A percentile compares a stretch with the other conserved stretches of the same genome.
These are phyloP conservation scores for Austrolebias charrua DNA, from an alignment of 2,797 vertebrate genomes.

Conservation along the genomic window DNA sequence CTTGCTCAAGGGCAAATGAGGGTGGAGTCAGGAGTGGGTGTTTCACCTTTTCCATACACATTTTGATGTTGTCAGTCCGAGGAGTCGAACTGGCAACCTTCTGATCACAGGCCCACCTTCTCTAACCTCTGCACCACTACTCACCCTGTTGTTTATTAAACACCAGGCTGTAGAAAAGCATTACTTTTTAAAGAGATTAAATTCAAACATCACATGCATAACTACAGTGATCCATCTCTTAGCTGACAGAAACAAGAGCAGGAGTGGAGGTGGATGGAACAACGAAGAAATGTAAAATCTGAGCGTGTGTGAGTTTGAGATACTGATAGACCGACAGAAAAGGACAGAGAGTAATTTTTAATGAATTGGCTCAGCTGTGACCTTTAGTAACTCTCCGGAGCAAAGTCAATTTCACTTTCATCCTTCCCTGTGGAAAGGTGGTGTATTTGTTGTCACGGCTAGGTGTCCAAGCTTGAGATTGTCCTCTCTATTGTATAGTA, in stretches of 20 bases:
- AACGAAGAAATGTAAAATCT: conserved; percentile 10
- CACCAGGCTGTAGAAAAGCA: background rate
- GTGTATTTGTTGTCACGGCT: conserved; percentile 36
- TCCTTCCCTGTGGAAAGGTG: conserved; percentile 28
- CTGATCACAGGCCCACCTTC: no score
- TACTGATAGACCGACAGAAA: conserved; percentile 13
- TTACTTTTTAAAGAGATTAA: background rate
- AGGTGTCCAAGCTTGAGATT: conserved; percentile 26
- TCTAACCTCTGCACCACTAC: no score
- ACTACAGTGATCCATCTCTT: conserved; percentile 4
- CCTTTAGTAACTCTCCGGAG: conserved; percentile 59
- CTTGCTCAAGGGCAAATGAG: no score
- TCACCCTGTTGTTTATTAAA: no score
- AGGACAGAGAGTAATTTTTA: conserved; percentile 52
- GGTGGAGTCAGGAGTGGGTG: no score
- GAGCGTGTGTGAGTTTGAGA: conserved; percentile 14
- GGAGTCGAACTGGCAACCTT: no score
- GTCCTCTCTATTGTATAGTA: conserved; percentile 24
- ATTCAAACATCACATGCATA: conserved; percentile 5
- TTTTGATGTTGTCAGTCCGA: no score
- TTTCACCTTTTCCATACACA: no score
- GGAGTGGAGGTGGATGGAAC: conserved; percentile 11
- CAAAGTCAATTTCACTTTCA: conserved; percentile 65
- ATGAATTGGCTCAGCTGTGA: conserved; percentile 58
- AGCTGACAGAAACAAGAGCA: conserved; percentile 20